Conservation (phyloP, 2,797 vertebrate species). For the Hemitrygon akajei region DNA sequence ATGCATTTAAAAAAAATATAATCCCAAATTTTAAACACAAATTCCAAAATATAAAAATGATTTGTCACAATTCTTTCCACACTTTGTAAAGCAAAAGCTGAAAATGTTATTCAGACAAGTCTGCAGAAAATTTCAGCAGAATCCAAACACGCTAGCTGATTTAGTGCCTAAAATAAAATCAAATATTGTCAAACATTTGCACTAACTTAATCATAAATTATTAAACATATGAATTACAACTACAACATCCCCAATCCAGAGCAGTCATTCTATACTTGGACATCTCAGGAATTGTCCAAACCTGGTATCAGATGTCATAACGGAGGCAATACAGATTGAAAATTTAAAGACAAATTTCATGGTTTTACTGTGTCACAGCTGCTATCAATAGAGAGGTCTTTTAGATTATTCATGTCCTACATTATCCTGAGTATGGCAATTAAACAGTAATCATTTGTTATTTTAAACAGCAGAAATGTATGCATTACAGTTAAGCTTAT, state of each 20-base stretch:
- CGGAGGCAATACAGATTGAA: constrained; percentile 8
- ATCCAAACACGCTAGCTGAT: constrained; percentile 28
- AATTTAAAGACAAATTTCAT: constrained; percentile 34
- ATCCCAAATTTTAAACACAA: constrained; percentile 35
- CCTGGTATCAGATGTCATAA: constrained; percentile 39
- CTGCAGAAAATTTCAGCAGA: constrained; percentile 24
- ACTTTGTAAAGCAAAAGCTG: constrained; percentile 26
- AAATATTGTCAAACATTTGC: constrained; percentile 34
- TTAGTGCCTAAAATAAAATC: constrained; percentile 30
- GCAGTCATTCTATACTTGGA: constrained; percentile 38
- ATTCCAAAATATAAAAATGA: constrained; percentile 37
- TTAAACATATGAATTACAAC: constrained; percentile 44
- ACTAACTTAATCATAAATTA: constrained; percentile 34
- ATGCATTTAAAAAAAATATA: constrained; percentile 38
- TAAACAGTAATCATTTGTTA: constrained; percentile 67
- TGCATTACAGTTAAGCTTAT: constrained; percentile 49
- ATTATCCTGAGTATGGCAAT: constrained; percentile 96
- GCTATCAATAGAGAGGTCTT: constrained; percentile 44
- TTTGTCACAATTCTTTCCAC: constrained; percentile 37
- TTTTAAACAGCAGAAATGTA: constrained; percentile 67
- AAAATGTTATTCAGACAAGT: constrained; percentile 32
- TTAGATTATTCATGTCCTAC: constrained; percentile 66
- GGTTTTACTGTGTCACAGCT: constrained; percentile 49
- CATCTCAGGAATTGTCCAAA: constrained; percentile 50
- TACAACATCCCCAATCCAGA: constrained; percentile 32